Evolutionary conservation across 1,140 invertebrate species (phyloP).

Genomic region (Acyrthosiphon pisum): DNA sequence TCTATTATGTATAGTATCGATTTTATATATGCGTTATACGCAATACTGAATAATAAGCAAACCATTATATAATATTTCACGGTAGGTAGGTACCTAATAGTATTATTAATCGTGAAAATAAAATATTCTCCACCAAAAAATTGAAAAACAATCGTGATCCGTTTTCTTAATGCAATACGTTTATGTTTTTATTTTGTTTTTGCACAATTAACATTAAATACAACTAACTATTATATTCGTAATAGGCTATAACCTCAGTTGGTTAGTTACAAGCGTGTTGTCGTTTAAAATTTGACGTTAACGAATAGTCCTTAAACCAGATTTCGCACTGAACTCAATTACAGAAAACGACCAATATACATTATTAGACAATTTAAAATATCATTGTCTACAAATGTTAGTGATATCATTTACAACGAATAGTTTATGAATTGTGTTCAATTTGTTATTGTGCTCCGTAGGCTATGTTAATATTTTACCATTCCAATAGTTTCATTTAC

Average conservation of each 20-base stretch:
- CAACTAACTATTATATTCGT: background rate
- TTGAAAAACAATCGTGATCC: background rate
- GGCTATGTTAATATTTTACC: background rate
- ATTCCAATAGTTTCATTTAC: background rate
- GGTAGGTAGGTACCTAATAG: background rate
- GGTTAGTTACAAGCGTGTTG: background rate
- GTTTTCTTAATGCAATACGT: background rate
- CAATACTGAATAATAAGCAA: background rate
- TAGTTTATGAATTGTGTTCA: background rate
- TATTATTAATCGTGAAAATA: background rate
- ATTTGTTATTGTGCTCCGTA: background rate
- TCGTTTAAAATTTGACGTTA: background rate
- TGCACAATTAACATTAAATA: background rate
- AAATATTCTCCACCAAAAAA: background rate
- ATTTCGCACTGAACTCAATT: background rate
- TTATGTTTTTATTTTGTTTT: background rate
- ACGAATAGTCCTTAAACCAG: background rate
- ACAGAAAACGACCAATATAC: too few species aligned
- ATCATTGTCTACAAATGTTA: background rate
- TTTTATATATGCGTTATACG: background rate
- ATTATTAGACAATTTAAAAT: too few species aligned
- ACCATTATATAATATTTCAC: background rate
- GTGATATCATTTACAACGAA: background rate
- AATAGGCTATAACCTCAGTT: background rate
- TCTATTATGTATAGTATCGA: background rate